Base-by-base conservation (phyloP, 2,797 vertebrate species). In the Peromyscus attwateri region DNA sequence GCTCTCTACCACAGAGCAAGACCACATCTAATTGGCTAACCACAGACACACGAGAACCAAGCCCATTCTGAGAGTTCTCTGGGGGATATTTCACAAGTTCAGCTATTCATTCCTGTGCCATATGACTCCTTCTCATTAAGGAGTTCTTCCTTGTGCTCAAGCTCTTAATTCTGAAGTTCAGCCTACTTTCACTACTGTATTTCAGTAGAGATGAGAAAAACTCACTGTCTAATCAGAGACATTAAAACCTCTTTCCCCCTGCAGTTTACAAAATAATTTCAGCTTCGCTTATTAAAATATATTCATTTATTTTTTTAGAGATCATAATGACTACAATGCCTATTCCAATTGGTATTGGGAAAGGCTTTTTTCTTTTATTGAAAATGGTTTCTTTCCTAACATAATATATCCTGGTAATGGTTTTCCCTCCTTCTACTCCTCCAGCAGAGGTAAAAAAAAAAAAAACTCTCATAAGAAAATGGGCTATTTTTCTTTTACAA, bases 11-110 rank as follows among this genome's bases (percentile, higher is more conserved):
- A 60, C 6, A 46, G 37, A 85, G 29, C 13, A 40, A 23, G 29
- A 71, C 60, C 52, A 82, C 68, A 60, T 95, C n/a, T 70, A 80
- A 40, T 10, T 40, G 27, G 73, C 75, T 80, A 93, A 6, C 62
- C 40, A 49, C 71, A 97, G 64, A 70, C 14, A 71, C 37, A 87
- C 55, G 75, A 92, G 81, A 90, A 62, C 60, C 6, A 52, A 66
- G 46, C 60, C 37, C 75, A 29, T 95, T 87, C 66, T 95, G 37
- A 91, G 79, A 89, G 25, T 16, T 96, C 64, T 92, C 68, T 60
- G 34, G 73, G 75, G 81, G 70, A 88, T 43, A 92, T 92, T 93
- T 96, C 90, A 62, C 71, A 96, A 90, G 91, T 25, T 46, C 17
- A 55, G 49, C 23, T 75, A 68, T 90, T 97, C 13, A 46, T 93